These are phyloP conservation scores for Rhegmatorhina hoffmannsi DNA, from an alignment of 2,113 vertebrate species.

Conservation along the genomic window DNA sequence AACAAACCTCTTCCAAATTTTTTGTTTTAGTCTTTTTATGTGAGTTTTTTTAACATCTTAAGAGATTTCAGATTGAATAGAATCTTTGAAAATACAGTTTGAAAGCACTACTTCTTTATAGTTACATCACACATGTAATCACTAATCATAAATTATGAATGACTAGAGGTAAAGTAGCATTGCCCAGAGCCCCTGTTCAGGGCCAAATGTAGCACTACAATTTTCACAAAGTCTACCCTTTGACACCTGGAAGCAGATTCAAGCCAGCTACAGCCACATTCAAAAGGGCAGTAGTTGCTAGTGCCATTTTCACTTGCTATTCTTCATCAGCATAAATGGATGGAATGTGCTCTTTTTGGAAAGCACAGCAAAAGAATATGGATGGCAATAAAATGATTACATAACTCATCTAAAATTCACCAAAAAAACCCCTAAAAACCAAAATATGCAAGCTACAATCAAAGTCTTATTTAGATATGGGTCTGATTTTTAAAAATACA, in stretches of 20 bases:
- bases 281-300: slow-evolving; percentile 13
- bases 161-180: background rate
- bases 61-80: slow-evolving; percentile 20
- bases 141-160: slow-evolving; percentile 21
- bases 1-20: slow-evolving; percentile 14
- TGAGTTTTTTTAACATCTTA: background rate
- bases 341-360: background rate
- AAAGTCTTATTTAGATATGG: background rate
- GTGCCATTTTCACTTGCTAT: background rate
- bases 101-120: slow-evolving; percentile 17
- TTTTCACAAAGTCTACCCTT: background rate
- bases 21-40: background rate
- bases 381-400: background rate
- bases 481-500: background rate
- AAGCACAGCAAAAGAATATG: background rate
- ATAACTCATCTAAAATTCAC: background rate
- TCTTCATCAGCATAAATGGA: slow-evolving; percentile 11
- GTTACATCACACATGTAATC: slow-evolving; percentile 4
- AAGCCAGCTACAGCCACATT: background rate
- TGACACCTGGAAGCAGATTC: slow-evolving; percentile 22
- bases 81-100: background rate
- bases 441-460: background rate
- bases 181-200: background rate
- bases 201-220: background rate
- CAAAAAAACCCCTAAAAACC: background rate